Evolutionary conservation across 2,888 invertebrate genomes (phyloP), one percentile per base, ranked within the genome.

Genomic region (Hyalella azteca): DNA sequence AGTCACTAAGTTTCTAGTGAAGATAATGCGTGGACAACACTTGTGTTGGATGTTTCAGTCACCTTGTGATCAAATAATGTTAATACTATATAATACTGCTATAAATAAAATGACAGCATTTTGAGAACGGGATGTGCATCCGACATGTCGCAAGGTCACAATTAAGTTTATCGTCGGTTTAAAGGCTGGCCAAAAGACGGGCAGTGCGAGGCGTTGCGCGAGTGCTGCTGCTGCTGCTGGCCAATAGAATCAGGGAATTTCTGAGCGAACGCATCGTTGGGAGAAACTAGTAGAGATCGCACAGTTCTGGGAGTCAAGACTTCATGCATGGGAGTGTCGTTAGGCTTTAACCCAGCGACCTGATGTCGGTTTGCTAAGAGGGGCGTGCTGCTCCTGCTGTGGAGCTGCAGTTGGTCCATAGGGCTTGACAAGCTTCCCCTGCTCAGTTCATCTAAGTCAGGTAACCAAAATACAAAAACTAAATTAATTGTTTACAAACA

Each of bases 271-370:
- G 36, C 66, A 11, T 29, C 66, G 32, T 66, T 32, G 36, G 66
- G 66, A 2, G 66, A 66, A 13, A 66, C 66, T 1, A 66, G 36
- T 0, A 66, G 32, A 39, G 66, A 66, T 2, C 66, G 66, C 32
- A 66, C 66, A 3, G 66, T 66, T n/a, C 39, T 15, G 36, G 66
- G 66, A 32, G 66, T 66, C 36, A 66, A 66, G 66, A 66, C 36
- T n/a, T n/a, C n/a, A n/a, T n/a, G n/a, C n/a, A n/a, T n/a, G n/a
- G n/a, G n/a, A n/a, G n/a, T n/a, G n/a, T n/a, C n/a, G n/a, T n/a
- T n/a, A 22, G 7, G 19, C 29, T 7, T 36, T 9, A 54, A 9
- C 7, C 26, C 26, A 3, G 29, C 39, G 3, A 19, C 19, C 26
- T 15, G 22, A 5, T 36, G 11, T 1, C 54, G 1, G 66, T n/a